Conservation (phyloP, 2,888 invertebrate genomes). For the Nomada ferruginata region DNA sequence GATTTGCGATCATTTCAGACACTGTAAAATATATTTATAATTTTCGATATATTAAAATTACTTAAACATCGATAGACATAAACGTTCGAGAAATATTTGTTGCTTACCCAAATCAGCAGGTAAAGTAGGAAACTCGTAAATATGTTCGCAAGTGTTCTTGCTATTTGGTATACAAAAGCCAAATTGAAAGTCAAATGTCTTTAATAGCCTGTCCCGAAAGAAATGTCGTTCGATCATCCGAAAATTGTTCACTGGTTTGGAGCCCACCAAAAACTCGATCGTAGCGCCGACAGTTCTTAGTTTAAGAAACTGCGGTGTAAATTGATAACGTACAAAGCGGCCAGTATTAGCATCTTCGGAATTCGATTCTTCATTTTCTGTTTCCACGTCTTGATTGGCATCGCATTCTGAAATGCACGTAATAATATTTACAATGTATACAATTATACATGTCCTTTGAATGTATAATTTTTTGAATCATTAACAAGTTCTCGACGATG, state of each 20-base stretch:
- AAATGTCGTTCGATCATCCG: conserved; percentile 99
- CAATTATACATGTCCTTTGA: neutral
- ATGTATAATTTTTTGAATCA: neutral
- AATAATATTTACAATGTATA: conserved; percentile 19
- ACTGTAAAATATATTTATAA: conserved; percentile 87
- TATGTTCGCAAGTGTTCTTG: conserved; percentile 99
- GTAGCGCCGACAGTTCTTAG: conserved; percentile 98
- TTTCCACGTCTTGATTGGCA: conserved; percentile 68
- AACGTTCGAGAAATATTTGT: conserved; percentile 1
- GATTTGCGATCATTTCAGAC: conserved; percentile 97
- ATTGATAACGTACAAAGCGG: conserved; percentile 99
- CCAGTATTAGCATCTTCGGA: conserved; percentile 94
- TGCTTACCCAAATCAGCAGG: conserved; percentile 93
- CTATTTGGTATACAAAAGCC: conserved; percentile 99
- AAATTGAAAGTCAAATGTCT: conserved; percentile 99
- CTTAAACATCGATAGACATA: conserved; percentile 9
- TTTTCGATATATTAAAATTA: neutral
- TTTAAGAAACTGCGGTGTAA: conserved; percentile 98
- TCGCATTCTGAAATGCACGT: conserved; percentile 59
- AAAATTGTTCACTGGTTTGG: conserved; percentile 96
- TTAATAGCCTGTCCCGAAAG: conserved; percentile 95
- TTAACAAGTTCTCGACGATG: neutral
- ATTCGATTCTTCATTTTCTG: conserved; percentile 84
- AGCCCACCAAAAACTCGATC: conserved; percentile 98
- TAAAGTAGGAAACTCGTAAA: conserved; percentile 98